Percentiles rank a stretch among this genome's conserved stretches.
Evolutionary conservation across 1,140 invertebrate genomes (phyloP).

Genomic region (Mycetomoellerius zeteki): DNA sequence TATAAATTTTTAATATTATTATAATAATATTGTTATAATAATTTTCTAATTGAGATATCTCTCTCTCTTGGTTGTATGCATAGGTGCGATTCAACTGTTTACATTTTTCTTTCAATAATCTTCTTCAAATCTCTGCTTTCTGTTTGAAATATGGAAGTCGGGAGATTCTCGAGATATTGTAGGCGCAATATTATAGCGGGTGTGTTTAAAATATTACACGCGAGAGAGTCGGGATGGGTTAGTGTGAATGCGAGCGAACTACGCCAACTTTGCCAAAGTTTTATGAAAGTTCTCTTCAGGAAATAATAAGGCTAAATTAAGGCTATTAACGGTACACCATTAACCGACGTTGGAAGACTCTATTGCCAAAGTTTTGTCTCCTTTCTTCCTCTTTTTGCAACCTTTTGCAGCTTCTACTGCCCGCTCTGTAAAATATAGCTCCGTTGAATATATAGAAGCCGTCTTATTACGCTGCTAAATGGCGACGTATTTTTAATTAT

Average conservation of each 20-base stretch:
- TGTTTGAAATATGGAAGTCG: background rate
- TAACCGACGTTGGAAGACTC: constrained; percentile 54
- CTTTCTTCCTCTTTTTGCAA: constrained; percentile 15
- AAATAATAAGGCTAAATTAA: constrained; percentile 77
- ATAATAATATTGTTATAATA: too few species aligned
- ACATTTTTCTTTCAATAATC: background rate
- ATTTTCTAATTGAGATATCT: too few species aligned
- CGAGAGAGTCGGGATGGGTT: constrained; percentile 54
- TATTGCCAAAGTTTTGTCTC: constrained; percentile 69
- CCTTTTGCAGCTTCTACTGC: constrained; percentile 58
- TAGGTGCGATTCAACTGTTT: background rate
- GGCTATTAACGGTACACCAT: constrained; percentile 69
- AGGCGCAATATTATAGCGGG: background rate
- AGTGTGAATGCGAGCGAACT: constrained; percentile 42
- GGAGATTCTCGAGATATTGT: background rate
- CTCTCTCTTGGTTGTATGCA: too few species aligned
- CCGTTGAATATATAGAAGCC: constrained; percentile 43
- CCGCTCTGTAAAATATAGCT: constrained; percentile 40
- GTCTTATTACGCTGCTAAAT: constrained; percentile 51
- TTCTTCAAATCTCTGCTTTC: background rate
- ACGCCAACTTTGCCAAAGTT: constrained; percentile 51
- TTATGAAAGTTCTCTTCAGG: constrained; percentile 67
- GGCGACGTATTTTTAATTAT: constrained; percentile 72
- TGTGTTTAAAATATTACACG: constrained; percentile 28
- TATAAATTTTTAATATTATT: background rate